These are phyloP conservation scores for Malacoraja senta DNA, from an alignment of 2,797 vertebrate species.

Conservation along the genomic window DNA sequence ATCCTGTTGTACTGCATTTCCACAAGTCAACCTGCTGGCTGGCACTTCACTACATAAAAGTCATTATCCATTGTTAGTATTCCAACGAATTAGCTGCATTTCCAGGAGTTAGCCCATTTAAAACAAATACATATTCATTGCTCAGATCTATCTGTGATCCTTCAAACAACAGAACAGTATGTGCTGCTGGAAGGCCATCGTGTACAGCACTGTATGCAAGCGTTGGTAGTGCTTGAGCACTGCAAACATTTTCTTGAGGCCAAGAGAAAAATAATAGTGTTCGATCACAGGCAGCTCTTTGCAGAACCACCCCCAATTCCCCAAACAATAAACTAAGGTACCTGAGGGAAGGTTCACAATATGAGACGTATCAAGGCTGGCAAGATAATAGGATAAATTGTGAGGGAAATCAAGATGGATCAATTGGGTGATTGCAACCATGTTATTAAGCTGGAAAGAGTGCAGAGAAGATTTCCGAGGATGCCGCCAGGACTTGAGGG, in stretches of 20 bases:
- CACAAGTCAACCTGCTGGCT: not conserved
- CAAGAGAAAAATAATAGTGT: not conserved
- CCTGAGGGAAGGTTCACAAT: not conserved
- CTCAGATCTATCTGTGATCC: not conserved
- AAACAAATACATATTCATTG: constrained; percentile 22
- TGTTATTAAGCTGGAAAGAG: too few relatives aligned
- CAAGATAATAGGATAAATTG: not conserved
- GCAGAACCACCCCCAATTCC: not conserved
- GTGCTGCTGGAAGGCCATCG: not conserved
- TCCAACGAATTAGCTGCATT: constrained; percentile 9
- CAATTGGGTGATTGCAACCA: not conserved
- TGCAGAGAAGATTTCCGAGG: too few relatives aligned
- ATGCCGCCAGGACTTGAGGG: too few relatives aligned
- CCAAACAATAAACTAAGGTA: not conserved
- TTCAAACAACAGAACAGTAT: not conserved
- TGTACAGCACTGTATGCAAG: not conserved
- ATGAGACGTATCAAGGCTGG: not conserved
- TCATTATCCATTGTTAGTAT: not conserved
- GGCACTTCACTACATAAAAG: not conserved
- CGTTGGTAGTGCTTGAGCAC: not conserved
- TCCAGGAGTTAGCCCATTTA: not conserved
- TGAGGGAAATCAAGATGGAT: not conserved
- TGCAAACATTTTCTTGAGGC: not conserved
- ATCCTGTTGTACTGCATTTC: not conserved
- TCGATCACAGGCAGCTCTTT: not conserved